A percentile compares a stretch with the other conserved stretches of the same genome.
Evolutionary conservation across 2,797 vertebrate genomes (phyloP).

Genomic region (Gymnopithys bicolor): DNA sequence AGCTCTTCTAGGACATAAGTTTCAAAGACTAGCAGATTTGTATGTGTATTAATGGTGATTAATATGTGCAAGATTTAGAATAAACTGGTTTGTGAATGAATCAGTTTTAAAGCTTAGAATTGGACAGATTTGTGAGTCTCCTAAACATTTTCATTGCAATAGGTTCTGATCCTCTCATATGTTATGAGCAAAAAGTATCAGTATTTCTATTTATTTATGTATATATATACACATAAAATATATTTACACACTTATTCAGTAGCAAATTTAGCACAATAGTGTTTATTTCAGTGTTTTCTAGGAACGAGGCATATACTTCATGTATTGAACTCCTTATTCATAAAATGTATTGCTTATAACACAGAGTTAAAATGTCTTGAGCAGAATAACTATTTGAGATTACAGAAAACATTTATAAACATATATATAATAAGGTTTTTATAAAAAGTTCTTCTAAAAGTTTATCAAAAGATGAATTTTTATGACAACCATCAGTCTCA

Average conservation of each 20-base stretch:
- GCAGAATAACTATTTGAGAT: constrained; percentile 18
- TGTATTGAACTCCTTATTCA: not conserved
- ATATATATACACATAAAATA: not conserved
- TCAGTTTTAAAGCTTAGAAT: not conserved
- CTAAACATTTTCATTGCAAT: not conserved
- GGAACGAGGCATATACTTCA: not conserved
- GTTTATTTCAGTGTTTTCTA: not conserved
- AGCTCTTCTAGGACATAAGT: not conserved
- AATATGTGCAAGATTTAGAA: not conserved
- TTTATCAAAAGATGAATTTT: constrained; percentile 23
- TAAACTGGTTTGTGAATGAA: not conserved
- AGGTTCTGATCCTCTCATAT: not conserved
- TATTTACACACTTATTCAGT: not conserved
- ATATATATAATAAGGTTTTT: not conserved
- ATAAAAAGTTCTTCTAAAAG: constrained; percentile 13
- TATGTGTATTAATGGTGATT: not conserved
- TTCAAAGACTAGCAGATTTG: not conserved
- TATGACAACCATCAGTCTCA: constrained; percentile 50
- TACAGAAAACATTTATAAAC: constrained; percentile 17
- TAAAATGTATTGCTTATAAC: not conserved
- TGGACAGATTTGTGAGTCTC: not conserved
- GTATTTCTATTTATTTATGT: not conserved
- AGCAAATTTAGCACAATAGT: not conserved
- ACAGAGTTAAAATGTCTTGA: not conserved
- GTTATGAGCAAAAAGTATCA: not conserved